These are phyloP conservation scores for Argopecten irradians DNA, from an alignment of 1,140 invertebrate species.

Conservation along the genomic window DNA sequence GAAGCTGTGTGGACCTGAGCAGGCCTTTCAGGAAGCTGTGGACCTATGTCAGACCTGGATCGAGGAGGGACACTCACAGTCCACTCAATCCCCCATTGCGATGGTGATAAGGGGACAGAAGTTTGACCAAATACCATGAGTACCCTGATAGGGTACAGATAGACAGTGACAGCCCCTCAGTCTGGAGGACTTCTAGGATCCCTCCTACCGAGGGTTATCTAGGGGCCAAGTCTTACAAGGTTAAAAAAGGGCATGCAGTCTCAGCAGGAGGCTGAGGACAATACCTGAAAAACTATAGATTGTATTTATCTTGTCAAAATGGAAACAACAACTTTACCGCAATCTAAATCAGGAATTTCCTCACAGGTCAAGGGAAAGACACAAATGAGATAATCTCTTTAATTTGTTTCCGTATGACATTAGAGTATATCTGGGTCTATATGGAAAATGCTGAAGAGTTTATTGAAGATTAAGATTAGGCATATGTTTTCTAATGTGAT, in stretches of 20 bases:
- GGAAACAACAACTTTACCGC: too few relatives aligned
- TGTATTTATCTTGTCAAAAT: too few relatives aligned
- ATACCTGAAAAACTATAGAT: not conserved
- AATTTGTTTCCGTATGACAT: too few relatives aligned
- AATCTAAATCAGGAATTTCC: too few relatives aligned
- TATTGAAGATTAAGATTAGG: not conserved
- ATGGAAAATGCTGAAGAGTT: not conserved
- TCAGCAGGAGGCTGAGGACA: not conserved
- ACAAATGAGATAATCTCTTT: too few relatives aligned
- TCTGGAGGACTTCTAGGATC: not conserved
- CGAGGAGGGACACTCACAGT: not conserved
- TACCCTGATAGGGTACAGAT: not conserved
- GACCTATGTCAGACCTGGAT: slow-evolving; percentile 9
- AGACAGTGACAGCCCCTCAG: not conserved
- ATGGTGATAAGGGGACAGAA: not conserved
- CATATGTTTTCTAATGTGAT: not conserved
- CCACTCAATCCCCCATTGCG: not conserved
- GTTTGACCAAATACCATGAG: not conserved
- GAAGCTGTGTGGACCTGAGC: not conserved
- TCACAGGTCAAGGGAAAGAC: too few relatives aligned
- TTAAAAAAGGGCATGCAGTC: not conserved
- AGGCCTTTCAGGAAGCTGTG: not conserved
- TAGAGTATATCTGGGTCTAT: too few relatives aligned
- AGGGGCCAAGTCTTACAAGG: not conserved
- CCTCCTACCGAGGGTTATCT: not conserved